Percentiles rank a stretch among this genome's conserved stretches.
These are phyloP conservation scores for Eupithecia inturbata DNA, from an alignment of 2,888 invertebrate genomes.

Conservation along the genomic window DNA sequence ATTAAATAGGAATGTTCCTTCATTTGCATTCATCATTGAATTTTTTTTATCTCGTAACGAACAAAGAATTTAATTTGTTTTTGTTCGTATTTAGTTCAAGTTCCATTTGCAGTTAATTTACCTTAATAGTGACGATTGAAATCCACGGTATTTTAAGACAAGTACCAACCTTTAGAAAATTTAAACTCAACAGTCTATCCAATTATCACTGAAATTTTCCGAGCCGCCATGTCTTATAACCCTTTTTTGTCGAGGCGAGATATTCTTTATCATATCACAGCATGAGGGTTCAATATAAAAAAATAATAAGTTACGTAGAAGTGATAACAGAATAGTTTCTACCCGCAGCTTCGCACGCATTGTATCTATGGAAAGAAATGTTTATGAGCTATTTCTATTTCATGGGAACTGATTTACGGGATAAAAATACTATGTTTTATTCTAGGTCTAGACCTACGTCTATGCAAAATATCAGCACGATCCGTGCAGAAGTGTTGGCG, in stretches of 20 bases:
- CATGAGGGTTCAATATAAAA: neutral
- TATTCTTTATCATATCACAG: too few relatives aligned
- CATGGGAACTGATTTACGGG: too few relatives aligned
- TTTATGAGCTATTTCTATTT: too few relatives aligned
- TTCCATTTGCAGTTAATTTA: neutral
- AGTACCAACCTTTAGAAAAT: neutral
- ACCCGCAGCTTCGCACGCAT: too few relatives aligned
- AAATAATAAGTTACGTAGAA: neutral
- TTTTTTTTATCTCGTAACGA: slow-evolving; percentile 21
- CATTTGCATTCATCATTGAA: slow-evolving; percentile 44
- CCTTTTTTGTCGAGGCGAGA: too few relatives aligned
- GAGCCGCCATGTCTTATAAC: neutral
- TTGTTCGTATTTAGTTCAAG: neutral
- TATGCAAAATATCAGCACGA: too few relatives aligned
- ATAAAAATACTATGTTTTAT: too few relatives aligned
- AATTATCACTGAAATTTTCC: neutral
- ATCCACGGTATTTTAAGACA: neutral
- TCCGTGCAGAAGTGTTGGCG: neutral
- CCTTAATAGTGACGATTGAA: neutral
- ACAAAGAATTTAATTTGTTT: slow-evolving; percentile 28
- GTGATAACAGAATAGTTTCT: too few relatives aligned
- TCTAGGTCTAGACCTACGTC: too few relatives aligned
- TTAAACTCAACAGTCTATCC: neutral
- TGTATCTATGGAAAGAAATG: too few relatives aligned
- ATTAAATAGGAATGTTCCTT: slow-evolving; percentile 20